These are phyloP conservation scores for Chaenodraco wilsoni DNA, from an alignment of 2,797 vertebrate genomes.

Conservation along the genomic window DNA sequence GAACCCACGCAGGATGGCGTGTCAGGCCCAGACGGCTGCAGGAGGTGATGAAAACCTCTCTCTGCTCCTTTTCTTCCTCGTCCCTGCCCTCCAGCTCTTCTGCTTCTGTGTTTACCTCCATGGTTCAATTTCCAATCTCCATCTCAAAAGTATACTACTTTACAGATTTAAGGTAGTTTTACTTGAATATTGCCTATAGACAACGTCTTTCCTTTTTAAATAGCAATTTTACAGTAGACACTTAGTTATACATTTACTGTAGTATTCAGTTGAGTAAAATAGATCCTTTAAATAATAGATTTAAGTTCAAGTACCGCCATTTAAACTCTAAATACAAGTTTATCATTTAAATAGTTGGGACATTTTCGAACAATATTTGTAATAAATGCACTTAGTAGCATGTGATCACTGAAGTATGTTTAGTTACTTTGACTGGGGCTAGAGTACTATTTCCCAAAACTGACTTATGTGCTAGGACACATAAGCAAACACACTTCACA, in stretches of 20 bases:
- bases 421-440: neutral
- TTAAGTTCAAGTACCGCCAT: neutral
- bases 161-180: neutral
- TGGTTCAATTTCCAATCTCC: constrained; percentile 37
- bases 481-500: neutral
- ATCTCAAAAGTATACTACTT: neutral
- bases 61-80: constrained; percentile 38
- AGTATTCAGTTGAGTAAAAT: neutral
- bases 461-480: neutral
- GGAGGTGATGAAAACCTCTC: constrained; percentile 71
- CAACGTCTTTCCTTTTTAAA: neutral
- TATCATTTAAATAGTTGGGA: neutral
- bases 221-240: neutral
- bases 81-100: constrained; percentile 57
- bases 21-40: constrained; percentile 72
- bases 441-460: neutral
- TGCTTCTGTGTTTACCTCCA: constrained; percentile 44
- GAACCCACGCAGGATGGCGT: constrained; percentile 63
- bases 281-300: neutral
- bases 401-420: neutral
- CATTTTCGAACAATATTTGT: too few species aligned
- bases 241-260: neutral
- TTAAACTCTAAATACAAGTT: neutral
- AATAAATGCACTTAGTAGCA: neutral
- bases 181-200: neutral